A percentile compares a stretch with the other conserved stretches of the same genome.
These are phyloP conservation scores for Pachycephala philippinensis DNA, from an alignment of 2,113 vertebrate species.

Conservation along the genomic window DNA sequence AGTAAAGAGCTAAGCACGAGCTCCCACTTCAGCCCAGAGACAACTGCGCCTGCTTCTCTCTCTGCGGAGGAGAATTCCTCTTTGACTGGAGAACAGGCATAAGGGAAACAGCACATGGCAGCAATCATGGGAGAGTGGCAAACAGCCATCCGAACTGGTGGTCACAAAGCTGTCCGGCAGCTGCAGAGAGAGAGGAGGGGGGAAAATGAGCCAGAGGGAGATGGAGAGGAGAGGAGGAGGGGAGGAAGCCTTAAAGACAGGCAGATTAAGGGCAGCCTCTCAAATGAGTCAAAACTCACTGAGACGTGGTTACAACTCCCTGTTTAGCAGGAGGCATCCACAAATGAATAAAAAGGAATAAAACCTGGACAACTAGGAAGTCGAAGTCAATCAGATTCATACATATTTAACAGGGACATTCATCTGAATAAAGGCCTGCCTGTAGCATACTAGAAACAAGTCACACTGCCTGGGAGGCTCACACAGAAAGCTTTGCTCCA, in stretches of 20 bases:
- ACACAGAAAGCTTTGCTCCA: not conserved
- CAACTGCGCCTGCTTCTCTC: not conserved
- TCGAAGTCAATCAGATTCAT: not conserved
- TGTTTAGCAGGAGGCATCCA: not conserved
- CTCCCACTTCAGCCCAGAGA: not conserved
- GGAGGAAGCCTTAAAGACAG: not conserved
- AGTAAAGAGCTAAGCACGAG: not conserved
- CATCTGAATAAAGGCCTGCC: not conserved
- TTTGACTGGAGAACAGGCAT: not conserved
- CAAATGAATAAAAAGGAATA: not conserved
- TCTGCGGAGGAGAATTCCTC: not conserved
- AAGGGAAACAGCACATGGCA: constrained; percentile 50
- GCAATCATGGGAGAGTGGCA: constrained; percentile 51
- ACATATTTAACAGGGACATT: constrained; percentile 29
- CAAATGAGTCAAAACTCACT: not conserved
- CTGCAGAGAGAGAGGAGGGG: not conserved
- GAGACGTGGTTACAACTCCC: not conserved
- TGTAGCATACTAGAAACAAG: not conserved
- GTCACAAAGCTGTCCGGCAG: constrained; percentile 59
- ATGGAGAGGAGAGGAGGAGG: constrained; percentile 15
- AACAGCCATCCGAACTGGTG: constrained; percentile 39
- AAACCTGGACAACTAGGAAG: not conserved
- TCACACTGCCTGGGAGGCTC: not conserved
- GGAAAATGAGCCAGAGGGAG: not conserved
- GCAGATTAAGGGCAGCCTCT: not conserved